Conservation (phyloP, 2,113 vertebrate species). For the Ammodytes marinus region DNA sequence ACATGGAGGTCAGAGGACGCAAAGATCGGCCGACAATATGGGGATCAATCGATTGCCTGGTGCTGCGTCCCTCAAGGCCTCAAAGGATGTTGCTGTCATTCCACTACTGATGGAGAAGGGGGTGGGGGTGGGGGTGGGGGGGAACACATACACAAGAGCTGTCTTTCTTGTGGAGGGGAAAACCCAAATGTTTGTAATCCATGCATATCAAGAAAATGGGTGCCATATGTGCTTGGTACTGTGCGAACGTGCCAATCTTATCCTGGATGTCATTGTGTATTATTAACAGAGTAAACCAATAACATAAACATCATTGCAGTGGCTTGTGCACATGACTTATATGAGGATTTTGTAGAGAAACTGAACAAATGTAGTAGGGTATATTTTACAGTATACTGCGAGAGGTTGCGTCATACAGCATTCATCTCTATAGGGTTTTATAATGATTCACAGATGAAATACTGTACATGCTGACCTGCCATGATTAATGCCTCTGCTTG, state of each 20-base stretch:
- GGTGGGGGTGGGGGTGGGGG: too few relatives aligned
- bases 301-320: conserved; percentile 12
- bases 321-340: conserved; percentile 10
- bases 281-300: conserved; percentile 26
- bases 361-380: conserved; percentile 10
- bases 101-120: conserved; percentile 37
- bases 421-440: conserved; percentile 18
- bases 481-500: conserved; percentile 62
- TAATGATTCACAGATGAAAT: conserved; percentile 64
- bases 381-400: conserved; percentile 10
- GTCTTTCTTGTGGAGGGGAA: conserved; percentile 16
- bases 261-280: conserved; percentile 3
- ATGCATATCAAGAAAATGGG: conserved; percentile 33
- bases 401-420: conserved; percentile 52
- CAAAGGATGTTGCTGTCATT: conserved; percentile 56
- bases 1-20: conserved; percentile 64
- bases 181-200: neutral
- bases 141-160: conserved; percentile 35
- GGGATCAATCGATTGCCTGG: conserved; percentile 57
- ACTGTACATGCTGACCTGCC: conserved; percentile 33
- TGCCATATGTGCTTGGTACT: conserved; percentile 45
- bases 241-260: neutral
- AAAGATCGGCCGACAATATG: conserved; percentile 21
- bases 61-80: conserved; percentile 24
- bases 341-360: neutral